Base-by-base conservation (phyloP, 2,113 vertebrate genomes). In the Phoenicopterus ruber region DNA sequence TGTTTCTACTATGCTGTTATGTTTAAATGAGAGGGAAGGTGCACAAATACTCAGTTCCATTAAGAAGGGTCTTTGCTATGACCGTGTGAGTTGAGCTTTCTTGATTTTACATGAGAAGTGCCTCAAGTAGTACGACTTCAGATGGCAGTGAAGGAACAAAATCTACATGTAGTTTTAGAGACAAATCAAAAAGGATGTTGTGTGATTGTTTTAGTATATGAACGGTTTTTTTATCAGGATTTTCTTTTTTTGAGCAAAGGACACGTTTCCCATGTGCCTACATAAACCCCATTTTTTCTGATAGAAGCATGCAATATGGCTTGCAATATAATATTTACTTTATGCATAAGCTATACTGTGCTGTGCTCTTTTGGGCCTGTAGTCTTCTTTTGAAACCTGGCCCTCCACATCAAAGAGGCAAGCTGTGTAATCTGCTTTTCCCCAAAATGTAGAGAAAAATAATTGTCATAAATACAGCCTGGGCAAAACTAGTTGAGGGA, bases 301-400 rank as follows among this genome's bases (percentile, higher is more conserved):
- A 22, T 18, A 44, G 49, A 46, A 46, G 16, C 3, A 1, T 34
- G 21, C n/a, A 49, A 0, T 38, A 42, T 5, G 1, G 14, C 36
- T 44, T 67, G 28, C 69, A 47, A 46, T 59, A 3, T 29, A 82
- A 22, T 26, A 40, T 0, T 77, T 36, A 42, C 29, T 61, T 31
- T 10, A 26, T 34, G 13, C 58, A 25, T 36, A 31, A 63, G 21
- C 49, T 49, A 1, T 11, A 2, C 13, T 81, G 3, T 44, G 2
- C 55, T 44, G 13, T 63, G 31, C 63, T 81, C 21, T 81, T 69
- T 8, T 49, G 31, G 24, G 28, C 54, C 31, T 54, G 11, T 38
- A 52, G 24, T 47, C 22, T 67, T 72, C 24, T 57, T 82, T 67
- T 52, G 76, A 79, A 85, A 71, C 36, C 20, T 29, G 9, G 9